Conservation (phyloP, 2,797 vertebrate genomes). For the Siniperca scherzeri region DNA sequence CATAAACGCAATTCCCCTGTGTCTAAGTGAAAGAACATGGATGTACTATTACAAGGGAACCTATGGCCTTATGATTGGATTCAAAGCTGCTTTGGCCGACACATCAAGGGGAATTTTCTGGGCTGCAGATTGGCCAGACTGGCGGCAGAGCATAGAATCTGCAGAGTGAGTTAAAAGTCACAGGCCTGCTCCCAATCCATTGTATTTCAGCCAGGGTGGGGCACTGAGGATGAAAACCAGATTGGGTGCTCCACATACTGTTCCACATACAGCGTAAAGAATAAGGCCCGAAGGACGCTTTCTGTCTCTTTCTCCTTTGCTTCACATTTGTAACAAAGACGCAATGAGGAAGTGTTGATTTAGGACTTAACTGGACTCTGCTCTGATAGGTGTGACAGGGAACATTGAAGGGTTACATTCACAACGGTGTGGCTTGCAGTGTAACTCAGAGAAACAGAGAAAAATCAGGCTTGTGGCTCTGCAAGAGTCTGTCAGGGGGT, state of each 20-base stretch:
- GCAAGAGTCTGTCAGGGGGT: slow-evolving; percentile 71
- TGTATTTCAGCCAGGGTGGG: slow-evolving; percentile 82
- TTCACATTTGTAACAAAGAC: slow-evolving; percentile 56
- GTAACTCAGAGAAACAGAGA: slow-evolving; percentile 40
- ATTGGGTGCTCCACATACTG: slow-evolving; percentile 71
- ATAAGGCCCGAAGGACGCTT: slow-evolving; percentile 48
- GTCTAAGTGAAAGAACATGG: slow-evolving; percentile 81
- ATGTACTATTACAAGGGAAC: slow-evolving; percentile 83
- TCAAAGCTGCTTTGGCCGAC: slow-evolving; percentile 84
- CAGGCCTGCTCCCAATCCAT: slow-evolving; percentile 83
- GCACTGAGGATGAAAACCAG: slow-evolving; percentile 82
- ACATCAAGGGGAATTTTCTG: slow-evolving; percentile 82
- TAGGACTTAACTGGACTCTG: slow-evolving; percentile 48
- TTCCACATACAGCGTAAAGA: slow-evolving; percentile 63
- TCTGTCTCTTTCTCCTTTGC: slow-evolving; percentile 45
- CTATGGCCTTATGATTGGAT: slow-evolving; percentile 84
- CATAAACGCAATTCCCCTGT: slow-evolving; percentile 75
- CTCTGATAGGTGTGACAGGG: slow-evolving; percentile 67
- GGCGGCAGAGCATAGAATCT: slow-evolving; percentile 82
- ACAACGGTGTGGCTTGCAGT: slow-evolving; percentile 35
- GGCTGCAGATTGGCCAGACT: slow-evolving; percentile 79
- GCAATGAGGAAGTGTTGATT: slow-evolving; percentile 67
- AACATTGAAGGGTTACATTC: slow-evolving; percentile 58
- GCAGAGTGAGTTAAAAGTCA: slow-evolving; percentile 83
- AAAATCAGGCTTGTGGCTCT: slow-evolving; percentile 67